Evolutionary conservation across 2,797 vertebrate genomes (phyloP).

Genomic region (Chloroceryle inda): DNA sequence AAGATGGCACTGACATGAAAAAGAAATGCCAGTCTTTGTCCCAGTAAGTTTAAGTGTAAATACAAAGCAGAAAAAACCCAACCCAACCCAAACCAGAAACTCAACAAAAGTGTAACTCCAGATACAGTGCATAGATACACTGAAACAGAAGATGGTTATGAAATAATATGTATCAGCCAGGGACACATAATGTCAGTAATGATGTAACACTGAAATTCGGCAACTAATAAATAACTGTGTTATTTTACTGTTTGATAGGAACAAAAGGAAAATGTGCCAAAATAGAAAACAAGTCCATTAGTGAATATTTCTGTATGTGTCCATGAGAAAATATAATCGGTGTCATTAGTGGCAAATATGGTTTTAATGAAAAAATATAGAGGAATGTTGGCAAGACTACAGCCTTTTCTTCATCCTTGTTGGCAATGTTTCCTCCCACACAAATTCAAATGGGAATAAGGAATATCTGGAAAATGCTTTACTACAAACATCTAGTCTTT

Average conservation of each 20-base stretch:
- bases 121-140: not conserved
- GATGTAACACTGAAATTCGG: not conserved
- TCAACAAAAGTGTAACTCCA: not conserved
- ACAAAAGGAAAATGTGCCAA: not conserved
- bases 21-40: not conserved
- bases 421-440: no score
- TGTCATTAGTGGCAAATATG: not conserved
- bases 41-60: not conserved
- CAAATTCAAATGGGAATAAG: not conserved
- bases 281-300: slow-evolving; percentile 31
- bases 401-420: no score
- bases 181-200: not conserved
- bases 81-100: no score
- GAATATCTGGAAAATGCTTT: not conserved
- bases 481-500: not conserved
- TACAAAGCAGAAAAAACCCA: not conserved
- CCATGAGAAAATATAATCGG: not conserved
- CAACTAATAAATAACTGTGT: not conserved
- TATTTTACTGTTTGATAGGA: not conserved
- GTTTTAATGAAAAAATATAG: not conserved
- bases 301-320: slow-evolving; percentile 50
- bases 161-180: not conserved
- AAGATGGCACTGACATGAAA: not conserved
- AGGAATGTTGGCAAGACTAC: not conserved
- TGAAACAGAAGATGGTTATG: not conserved